phyloP scores from a whole-genome alignment of 1,140 invertebrate genomes.

The Doryteuthis pealeii region DNA sequence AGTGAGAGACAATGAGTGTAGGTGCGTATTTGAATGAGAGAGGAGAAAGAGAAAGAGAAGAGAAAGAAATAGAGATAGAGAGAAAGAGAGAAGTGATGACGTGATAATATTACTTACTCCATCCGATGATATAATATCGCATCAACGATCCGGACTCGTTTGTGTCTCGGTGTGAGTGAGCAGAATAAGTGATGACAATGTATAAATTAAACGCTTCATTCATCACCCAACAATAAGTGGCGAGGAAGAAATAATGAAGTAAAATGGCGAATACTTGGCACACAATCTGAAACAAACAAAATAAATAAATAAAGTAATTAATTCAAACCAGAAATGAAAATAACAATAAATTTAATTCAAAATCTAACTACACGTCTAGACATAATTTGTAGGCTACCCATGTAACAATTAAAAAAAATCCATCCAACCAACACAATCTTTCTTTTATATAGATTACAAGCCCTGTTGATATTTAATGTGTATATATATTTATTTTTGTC shows the following conservation, averaged over 20 bases:
- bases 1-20: neutral
- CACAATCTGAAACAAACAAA: conserved; percentile 42
- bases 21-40: neutral
- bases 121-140: conserved; percentile 59
- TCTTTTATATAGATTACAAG: no score
- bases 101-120: conserved; percentile 59
- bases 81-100: neutral
- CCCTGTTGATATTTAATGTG: no score
- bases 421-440: no score
- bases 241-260: conserved; percentile 62
- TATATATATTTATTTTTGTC: no score
- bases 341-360: no score
- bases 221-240: conserved; percentile 64
- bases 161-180: conserved; percentile 52
- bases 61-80: conserved; percentile 12
- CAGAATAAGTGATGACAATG: conserved; percentile 61
- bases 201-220: conserved; percentile 62
- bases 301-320: neutral
- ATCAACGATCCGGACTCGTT: conserved; percentile 53
- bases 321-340: no score
- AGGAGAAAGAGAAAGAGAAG: neutral
- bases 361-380: no score
- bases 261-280: conserved; percentile 59
- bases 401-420: no score
- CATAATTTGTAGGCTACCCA: no score